Percentiles rank a stretch among this genome's conserved stretches.
These are phyloP conservation scores for Amphipoea oculea DNA, from an alignment of 2,888 invertebrate genomes.

Conservation along the genomic window DNA sequence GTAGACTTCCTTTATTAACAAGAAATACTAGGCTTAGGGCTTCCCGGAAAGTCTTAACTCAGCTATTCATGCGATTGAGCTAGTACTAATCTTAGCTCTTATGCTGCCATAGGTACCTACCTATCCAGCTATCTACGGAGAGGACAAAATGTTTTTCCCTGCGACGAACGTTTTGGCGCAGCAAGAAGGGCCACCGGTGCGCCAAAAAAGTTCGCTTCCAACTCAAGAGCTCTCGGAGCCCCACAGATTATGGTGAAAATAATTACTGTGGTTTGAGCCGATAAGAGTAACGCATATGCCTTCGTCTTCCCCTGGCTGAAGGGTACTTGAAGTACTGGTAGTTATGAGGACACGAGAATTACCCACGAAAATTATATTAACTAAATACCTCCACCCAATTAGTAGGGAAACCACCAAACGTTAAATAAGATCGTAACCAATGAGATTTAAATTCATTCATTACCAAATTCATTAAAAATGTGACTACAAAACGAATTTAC, in stretches of 20 bases:
- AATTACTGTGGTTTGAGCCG: too few relatives aligned
- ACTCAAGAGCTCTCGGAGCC: background rate
- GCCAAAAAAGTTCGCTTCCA: background rate
- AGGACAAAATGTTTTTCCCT: too few relatives aligned
- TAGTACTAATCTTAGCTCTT: background rate
- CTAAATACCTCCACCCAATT: background rate
- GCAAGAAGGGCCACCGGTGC: background rate
- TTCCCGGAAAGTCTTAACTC: background rate
- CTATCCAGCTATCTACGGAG: too few relatives aligned
- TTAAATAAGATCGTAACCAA: background rate
- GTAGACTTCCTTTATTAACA: background rate
- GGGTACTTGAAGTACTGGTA: background rate
- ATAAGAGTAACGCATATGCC: background rate
- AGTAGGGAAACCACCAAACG: background rate
- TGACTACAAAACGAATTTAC: constrained; percentile 25
- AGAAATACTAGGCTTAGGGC: background rate
- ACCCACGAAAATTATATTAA: background rate
- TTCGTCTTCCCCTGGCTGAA: background rate
- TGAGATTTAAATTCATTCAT: background rate
- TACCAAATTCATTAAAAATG: constrained; percentile 22
- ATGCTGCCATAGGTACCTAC: background rate
- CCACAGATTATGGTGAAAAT: too few relatives aligned
- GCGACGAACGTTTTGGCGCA: too few relatives aligned
- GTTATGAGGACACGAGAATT: background rate
- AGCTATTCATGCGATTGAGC: background rate